Conservation (phyloP, 2,888 invertebrate species). For the Caenorhabditis plicata region DNA sequence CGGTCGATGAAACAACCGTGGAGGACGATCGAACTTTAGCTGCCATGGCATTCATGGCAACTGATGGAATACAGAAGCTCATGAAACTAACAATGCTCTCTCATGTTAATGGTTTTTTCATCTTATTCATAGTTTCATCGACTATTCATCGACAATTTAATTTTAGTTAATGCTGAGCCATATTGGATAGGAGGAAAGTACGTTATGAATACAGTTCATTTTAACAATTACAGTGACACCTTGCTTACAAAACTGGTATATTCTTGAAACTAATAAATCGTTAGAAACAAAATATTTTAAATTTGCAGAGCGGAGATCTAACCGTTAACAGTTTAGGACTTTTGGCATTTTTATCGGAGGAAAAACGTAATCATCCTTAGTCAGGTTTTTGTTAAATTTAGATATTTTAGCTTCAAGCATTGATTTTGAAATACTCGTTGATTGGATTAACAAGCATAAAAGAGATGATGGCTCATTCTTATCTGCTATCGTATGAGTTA, state of each 20-base stretch:
- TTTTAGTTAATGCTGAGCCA: slow-evolving; percentile 19
- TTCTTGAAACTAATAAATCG: too few relatives aligned
- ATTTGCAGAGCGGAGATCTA: slow-evolving; percentile 44
- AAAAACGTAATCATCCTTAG: too few relatives aligned
- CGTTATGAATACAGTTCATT: too few relatives aligned
- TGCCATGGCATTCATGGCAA: slow-evolving; percentile 48
- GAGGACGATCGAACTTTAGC: slow-evolving; percentile 46
- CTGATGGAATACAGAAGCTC: slow-evolving; percentile 35
- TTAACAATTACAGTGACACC: too few relatives aligned
- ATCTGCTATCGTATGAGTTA: too few relatives aligned
- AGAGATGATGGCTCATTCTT: slow-evolving; percentile 45
- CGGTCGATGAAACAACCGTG: slow-evolving; percentile 29
- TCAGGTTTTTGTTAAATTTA: too few relatives aligned
- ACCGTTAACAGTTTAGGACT: slow-evolving; percentile 48
- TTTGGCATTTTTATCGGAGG: slow-evolving; percentile 37
- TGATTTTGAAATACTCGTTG: slow-evolving; percentile 58
- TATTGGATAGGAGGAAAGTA: too few relatives aligned
- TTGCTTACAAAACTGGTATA: neutral
- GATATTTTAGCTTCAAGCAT: slow-evolving; percentile 34
- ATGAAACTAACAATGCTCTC: too few relatives aligned
- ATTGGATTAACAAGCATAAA: slow-evolving; percentile 62
- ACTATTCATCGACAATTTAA: too few relatives aligned
- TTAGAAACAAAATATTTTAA: too few relatives aligned
- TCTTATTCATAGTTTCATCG: too few relatives aligned
- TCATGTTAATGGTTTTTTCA: slow-evolving; percentile 8